Percentiles rank a stretch among this genome's conserved stretches.
phyloP scores from a whole-genome alignment of 2,113 vertebrate genomes.

The Pteruthius melanotis region DNA sequence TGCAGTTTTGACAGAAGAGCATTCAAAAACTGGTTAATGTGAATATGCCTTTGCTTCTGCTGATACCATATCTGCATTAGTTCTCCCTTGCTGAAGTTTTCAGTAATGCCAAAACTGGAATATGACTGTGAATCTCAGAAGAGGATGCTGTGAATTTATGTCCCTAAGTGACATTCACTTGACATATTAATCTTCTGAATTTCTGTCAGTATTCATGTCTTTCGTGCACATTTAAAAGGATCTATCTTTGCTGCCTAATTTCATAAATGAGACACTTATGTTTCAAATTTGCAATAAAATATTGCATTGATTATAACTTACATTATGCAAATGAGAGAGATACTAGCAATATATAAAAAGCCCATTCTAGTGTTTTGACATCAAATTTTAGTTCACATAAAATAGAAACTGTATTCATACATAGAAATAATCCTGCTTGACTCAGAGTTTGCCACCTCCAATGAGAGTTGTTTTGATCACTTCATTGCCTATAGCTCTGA shows the following conservation, averaged over 20 bases:
- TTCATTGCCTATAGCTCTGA: neutral
- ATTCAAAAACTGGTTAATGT: neutral
- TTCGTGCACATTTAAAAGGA: neutral
- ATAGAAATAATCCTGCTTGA: neutral
- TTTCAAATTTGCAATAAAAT: slow-evolving; percentile 20
- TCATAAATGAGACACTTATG: neutral
- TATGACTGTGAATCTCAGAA: neutral
- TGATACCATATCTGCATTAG: neutral
- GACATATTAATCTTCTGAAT: neutral
- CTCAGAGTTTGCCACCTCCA: neutral
- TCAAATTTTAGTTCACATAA: slow-evolving; percentile 8
- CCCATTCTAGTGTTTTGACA: neutral
- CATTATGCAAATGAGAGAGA: slow-evolving; percentile 2
- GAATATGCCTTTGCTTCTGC: neutral
- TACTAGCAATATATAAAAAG: neutral
- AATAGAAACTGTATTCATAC: neutral
- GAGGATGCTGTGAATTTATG: neutral
- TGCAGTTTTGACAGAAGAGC: neutral
- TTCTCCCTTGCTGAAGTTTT: neutral
- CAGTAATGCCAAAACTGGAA: neutral
- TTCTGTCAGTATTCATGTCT: neutral
- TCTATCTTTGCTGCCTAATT: neutral
- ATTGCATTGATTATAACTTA: slow-evolving; percentile 27
- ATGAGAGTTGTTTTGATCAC: neutral
- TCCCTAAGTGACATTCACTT: neutral